A percentile compares a stretch with the other conserved stretches of the same genome.
Evolutionary conservation across 1,140 invertebrate genomes (phyloP).

Genomic region (Pseudachorutes palmiensis): DNA sequence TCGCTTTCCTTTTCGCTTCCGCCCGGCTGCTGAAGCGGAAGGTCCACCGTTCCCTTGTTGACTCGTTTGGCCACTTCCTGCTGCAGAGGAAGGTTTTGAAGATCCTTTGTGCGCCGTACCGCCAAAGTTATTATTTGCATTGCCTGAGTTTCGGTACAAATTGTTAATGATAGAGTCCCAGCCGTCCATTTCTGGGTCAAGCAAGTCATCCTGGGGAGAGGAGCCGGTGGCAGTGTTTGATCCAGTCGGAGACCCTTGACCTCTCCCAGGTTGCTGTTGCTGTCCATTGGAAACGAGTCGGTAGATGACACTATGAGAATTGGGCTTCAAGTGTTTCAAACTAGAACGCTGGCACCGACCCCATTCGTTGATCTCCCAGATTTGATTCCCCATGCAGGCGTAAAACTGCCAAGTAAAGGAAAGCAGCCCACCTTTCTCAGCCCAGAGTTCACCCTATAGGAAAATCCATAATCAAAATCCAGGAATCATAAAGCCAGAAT

Average conservation of each 20-base stretch:
- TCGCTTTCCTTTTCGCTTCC: slow-evolving; percentile 22
- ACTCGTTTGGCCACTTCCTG: slow-evolving; percentile 15
- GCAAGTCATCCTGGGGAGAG: neutral
- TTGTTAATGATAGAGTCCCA: slow-evolving; percentile 37
- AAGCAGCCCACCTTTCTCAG: slow-evolving; percentile 69
- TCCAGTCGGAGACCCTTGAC: neutral
- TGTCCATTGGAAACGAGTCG: slow-evolving; percentile 14
- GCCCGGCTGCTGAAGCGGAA: neutral
- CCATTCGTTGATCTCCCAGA: slow-evolving; percentile 94
- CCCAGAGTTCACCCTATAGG: slow-evolving; percentile 90
- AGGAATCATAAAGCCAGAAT: too few species aligned
- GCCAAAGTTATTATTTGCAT: neutral
- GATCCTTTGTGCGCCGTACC: neutral
- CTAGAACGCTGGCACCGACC: slow-evolving; percentile 81
- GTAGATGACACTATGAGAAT: slow-evolving; percentile 59
- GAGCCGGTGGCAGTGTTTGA: neutral
- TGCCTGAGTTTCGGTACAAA: slow-evolving; percentile 18
- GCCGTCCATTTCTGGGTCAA: slow-evolving; percentile 26
- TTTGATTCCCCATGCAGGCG: slow-evolving; percentile 89
- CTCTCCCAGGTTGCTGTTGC: slow-evolving; percentile 6
- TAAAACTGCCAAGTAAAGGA: slow-evolving; percentile 87
- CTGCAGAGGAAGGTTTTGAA: neutral
- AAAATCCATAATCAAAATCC: slow-evolving; percentile 27
- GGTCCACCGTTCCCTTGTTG: neutral
- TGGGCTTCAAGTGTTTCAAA: slow-evolving; percentile 62